These are phyloP conservation scores for Oscheius myriophilus DNA, from an alignment of 2,888 invertebrate genomes.

Conservation along the genomic window DNA sequence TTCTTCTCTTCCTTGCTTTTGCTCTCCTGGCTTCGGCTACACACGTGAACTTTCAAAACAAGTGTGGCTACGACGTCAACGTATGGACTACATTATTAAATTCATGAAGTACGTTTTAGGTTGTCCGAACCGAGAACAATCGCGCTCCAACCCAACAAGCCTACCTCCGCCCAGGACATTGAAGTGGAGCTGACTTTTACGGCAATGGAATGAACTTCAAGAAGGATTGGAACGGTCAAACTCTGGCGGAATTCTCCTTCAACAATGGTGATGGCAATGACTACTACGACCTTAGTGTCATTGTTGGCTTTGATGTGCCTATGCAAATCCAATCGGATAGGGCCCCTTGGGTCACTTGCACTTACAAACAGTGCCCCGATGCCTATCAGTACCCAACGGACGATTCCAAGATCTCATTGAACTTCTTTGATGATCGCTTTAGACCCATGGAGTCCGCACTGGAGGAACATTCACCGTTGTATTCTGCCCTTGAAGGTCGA, in stretches of 20 bases:
- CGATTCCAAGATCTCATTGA: neutral
- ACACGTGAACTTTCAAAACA: too few relatives aligned
- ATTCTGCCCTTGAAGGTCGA: slow-evolving; percentile 1
- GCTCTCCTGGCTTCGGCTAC: too few relatives aligned
- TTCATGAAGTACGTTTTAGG: too few relatives aligned
- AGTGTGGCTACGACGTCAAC: too few relatives aligned
- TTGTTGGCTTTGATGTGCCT: neutral
- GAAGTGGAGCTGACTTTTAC: too few relatives aligned
- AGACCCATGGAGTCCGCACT: neutral
- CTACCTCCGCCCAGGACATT: too few relatives aligned
- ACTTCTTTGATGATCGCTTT: too few relatives aligned
- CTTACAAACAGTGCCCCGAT: neutral
- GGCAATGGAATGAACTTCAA: slow-evolving; percentile 4
- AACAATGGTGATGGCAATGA: neutral
- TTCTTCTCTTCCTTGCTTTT: too few relatives aligned
- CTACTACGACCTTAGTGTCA: slow-evolving; percentile 2
- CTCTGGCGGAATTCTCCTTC: neutral
- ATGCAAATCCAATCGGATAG: neutral
- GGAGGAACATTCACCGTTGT: slow-evolving; percentile 5
- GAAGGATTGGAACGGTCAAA: neutral
- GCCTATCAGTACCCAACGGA: neutral
- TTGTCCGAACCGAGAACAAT: too few relatives aligned
- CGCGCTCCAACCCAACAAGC: too few relatives aligned
- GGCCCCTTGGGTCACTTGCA: neutral
- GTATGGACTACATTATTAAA: too few relatives aligned